Evolutionary conservation across 2,797 vertebrate genomes (phyloP), one percentile per base, ranked within the genome.

Genomic region (Parambassis ranga): DNA sequence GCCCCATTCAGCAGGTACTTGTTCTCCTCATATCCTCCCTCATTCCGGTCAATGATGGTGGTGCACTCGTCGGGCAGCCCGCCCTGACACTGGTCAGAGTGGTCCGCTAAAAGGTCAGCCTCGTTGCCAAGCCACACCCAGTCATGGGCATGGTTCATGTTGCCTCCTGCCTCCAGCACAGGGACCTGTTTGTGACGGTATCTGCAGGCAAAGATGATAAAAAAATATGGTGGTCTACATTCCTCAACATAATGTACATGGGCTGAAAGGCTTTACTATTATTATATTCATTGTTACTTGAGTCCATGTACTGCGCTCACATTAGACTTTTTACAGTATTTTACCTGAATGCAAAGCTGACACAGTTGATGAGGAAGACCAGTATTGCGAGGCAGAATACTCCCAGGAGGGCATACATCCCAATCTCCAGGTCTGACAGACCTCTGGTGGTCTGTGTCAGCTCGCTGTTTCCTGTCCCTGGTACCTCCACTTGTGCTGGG

Each of bases 111-210:
- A 9, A 97, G 93, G 66, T 98, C 96, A 0, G 95, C 94, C 79
- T 96, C 95, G 1, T 96, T 96, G 53, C 95, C 95, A 2, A 98
- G 94, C 96, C 96, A 97, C 60, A 98, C 96, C 96, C 96, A 99
- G 74, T 98, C 97, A 1, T 98, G 97, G 61, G 96, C 96, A 47
- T 99, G 97, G 67, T 98, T 97, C 83, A 97, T 94, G 87, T 94
- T 96, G 76, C 94, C 90, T 10, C 88, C 95, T 36, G 96, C 94
- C 77, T 98, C 95, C 1, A 95, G 92, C 56, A 95, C 95, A 0
- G 96, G 93, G 4, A 97, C 94, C 70, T 97, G 94, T 88, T 98
- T 98, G 92, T 98, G 96, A 56, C 96, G 93, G 70, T 98, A 98
- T 70, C 90, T 91, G 82, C 32, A 57, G 26, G 60, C 9, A 38